Percentiles rank a stretch among this genome's conserved stretches.
Evolutionary conservation across 2,797 vertebrate species (phyloP).

Genomic region (Halcyon leucocephala): DNA sequence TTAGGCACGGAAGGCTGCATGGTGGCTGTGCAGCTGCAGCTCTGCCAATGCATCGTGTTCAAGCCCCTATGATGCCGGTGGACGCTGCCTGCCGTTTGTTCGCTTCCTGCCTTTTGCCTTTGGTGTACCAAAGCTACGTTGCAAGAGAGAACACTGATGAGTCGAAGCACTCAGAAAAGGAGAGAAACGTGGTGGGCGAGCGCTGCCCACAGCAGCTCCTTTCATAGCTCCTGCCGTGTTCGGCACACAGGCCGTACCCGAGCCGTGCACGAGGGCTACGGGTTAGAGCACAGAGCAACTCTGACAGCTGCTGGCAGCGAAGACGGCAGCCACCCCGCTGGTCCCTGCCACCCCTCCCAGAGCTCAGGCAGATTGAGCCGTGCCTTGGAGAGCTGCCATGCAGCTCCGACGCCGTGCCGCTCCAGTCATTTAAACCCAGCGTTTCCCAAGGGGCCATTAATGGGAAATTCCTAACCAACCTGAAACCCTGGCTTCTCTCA

Average conservation of each 20-base stretch:
- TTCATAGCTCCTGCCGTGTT: neutral
- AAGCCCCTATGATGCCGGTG: fast-evolving
- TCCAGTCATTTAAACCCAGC: neutral
- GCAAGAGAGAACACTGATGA: neutral
- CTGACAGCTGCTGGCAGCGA: neutral
- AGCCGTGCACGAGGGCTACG: neutral
- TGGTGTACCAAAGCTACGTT: neutral
- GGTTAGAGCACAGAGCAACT: neutral
- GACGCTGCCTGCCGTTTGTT: neutral
- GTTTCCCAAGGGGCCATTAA: constrained; percentile 7
- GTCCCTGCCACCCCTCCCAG: neutral
- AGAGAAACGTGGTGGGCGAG: neutral
- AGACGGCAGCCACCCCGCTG: neutral
- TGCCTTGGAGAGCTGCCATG: neutral
- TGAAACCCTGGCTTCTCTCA: constrained; percentile 14
- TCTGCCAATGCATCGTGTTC: fast-evolving
- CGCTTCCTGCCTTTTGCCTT: neutral
- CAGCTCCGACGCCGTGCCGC: neutral
- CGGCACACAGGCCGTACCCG: fast-evolving
- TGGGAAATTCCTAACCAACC: neutral
- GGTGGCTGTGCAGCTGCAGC: neutral
- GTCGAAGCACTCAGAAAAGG: neutral
- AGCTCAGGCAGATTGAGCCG: fast-evolving
- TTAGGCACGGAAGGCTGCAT: neutral
- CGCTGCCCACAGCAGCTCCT: fast-evolving